phyloP scores from a whole-genome alignment of 1,140 invertebrate species.

The Gryon sp. region DNA sequence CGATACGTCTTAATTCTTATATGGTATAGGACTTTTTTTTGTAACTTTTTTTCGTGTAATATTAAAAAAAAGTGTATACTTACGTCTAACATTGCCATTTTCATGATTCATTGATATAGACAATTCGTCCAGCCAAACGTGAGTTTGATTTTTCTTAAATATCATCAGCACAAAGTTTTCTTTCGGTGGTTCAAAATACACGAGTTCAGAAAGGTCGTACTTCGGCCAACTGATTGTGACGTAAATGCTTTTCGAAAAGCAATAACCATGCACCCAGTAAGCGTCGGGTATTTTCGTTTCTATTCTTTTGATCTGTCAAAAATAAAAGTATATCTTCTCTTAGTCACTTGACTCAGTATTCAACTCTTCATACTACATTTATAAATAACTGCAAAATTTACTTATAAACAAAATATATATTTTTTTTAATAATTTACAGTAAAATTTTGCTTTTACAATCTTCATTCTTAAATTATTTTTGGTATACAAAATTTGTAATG shows the following conservation, averaged over 20 bases:
- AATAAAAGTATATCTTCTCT: too few species aligned
- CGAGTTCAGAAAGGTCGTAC: constrained; percentile 10
- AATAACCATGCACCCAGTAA: constrained; percentile 25
- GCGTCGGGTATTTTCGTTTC: constrained; percentile 23
- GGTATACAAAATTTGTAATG: too few species aligned
- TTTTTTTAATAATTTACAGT: too few species aligned
- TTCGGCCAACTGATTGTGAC: constrained; percentile 41
- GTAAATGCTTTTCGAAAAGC: constrained; percentile 26
- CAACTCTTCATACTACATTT: too few species aligned
- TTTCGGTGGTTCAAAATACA: constrained; percentile 31
- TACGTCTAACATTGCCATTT: constrained; percentile 19
- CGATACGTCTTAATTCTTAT: not conserved
- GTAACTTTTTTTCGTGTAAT: not conserved
- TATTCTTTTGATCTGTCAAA: constrained; percentile 17
- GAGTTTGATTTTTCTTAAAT: constrained; percentile 31
- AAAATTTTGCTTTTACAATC: too few species aligned
- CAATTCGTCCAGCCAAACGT: constrained; percentile 36
- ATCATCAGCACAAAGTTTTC: constrained; percentile 36
- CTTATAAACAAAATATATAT: too few species aligned
- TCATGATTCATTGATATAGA: constrained; percentile 21
- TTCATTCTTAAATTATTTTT: too few species aligned
- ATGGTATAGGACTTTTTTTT: too few species aligned
- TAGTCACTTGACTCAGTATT: too few species aligned
- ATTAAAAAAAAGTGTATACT: not conserved
- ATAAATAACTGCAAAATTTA: too few species aligned